These are phyloP conservation scores for Caenorhabditis sinica DNA, from an alignment of 2,888 invertebrate genomes.

Conservation along the genomic window DNA sequence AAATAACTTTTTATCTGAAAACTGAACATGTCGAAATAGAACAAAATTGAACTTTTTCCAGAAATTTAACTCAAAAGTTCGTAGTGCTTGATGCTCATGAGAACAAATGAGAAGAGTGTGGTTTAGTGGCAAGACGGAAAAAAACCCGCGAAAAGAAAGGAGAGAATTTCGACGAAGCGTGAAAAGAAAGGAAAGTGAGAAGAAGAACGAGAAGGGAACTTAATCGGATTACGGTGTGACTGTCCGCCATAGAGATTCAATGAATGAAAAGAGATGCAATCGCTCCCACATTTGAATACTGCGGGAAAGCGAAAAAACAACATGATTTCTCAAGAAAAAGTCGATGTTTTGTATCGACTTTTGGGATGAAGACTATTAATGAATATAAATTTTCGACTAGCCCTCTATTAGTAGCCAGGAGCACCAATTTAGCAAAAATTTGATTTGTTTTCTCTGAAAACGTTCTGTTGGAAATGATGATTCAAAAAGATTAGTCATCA, in stretches of 20 bases:
- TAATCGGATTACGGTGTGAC: slow-evolving; percentile 62
- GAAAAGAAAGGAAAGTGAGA: slow-evolving; percentile 46
- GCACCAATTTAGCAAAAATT: too few relatives aligned
- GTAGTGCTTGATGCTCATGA: background rate
- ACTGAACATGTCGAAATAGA: too few relatives aligned
- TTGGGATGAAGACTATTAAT: too few relatives aligned
- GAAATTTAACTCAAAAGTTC: too few relatives aligned
- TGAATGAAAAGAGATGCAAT: slow-evolving; percentile 40
- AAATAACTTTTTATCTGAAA: too few relatives aligned
- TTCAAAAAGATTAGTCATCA: slow-evolving; percentile 10
- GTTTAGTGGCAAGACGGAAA: background rate
- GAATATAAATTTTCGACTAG: background rate
- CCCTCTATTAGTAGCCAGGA: background rate
- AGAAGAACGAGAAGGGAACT: slow-evolving; percentile 47
- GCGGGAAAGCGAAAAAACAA: slow-evolving; percentile 17
- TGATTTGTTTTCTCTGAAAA: background rate
- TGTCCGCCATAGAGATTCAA: slow-evolving; percentile 25
- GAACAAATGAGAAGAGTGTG: slow-evolving; percentile 27
- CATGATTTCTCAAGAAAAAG: background rate
- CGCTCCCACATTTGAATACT: slow-evolving; percentile 34
- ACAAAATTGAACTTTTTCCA: too few relatives aligned
- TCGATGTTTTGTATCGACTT: background rate
- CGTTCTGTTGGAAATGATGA: background rate
- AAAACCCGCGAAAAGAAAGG: slow-evolving; percentile 5
- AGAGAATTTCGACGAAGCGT: slow-evolving; percentile 41